A percentile compares a stretch with the other conserved stretches of the same genome.
Conservation (phyloP, 2,888 invertebrate species). For the Branchellion lobata region DNA sequence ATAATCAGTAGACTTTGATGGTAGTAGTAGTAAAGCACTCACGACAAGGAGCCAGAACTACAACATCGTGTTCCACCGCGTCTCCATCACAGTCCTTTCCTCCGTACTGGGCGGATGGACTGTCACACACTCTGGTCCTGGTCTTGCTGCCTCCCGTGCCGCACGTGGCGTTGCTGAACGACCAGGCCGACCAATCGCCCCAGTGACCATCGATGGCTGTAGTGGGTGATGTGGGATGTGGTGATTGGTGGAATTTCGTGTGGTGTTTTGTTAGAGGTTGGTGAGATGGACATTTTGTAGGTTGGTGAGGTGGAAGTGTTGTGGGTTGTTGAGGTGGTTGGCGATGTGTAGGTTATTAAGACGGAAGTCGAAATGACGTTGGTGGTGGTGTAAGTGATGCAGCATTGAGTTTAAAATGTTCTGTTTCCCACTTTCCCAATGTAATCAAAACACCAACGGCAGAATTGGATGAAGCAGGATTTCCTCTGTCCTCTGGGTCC, state of each 20-base stretch:
- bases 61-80: constrained; percentile 53
- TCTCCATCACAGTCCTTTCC: constrained; percentile 58
- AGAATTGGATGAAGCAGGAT: constrained; percentile 39
- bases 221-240: no score
- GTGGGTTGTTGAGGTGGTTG: no score
- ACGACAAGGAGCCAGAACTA: constrained; percentile 56
- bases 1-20: neutral
- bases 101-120: constrained; percentile 57
- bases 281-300: no score
- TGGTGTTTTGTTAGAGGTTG: no score
- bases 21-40: neutral
- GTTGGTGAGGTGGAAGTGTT: no score
- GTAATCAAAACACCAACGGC: no score
- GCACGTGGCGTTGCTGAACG: constrained; percentile 54
- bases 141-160: constrained; percentile 56
- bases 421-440: no score
- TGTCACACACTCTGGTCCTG: constrained; percentile 58
- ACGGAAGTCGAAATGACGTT: no score
- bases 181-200: constrained; percentile 50
- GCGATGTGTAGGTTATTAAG: no score
- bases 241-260: no score
- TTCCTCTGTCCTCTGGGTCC: constrained; percentile 38
- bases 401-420: no score
- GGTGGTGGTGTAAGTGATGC: no score
- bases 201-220: constrained; percentile 51